Conservation (phyloP, 2,888 invertebrate species). For the Microplitis manilae region DNA sequence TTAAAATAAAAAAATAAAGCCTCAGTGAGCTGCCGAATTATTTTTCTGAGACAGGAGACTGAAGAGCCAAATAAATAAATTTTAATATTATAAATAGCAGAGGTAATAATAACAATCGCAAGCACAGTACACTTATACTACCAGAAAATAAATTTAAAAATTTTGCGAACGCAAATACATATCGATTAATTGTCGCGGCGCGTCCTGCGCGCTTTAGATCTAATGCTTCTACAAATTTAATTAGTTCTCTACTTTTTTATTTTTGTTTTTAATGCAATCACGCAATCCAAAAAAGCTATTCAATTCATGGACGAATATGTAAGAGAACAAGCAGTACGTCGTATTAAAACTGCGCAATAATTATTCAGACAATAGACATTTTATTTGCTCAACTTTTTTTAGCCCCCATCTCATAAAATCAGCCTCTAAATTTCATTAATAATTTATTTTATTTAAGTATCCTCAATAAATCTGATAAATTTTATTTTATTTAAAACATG, state of each 20-base stretch:
- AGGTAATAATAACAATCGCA: background rate
- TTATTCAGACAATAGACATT: background rate
- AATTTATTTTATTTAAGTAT: background rate
- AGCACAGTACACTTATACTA: background rate
- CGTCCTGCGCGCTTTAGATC: constrained; percentile 48
- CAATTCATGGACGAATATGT: background rate
- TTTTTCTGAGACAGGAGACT: background rate
- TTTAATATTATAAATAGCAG: background rate
- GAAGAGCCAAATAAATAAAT: background rate
- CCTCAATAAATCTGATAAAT: background rate
- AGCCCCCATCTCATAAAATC: background rate
- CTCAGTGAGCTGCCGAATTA: background rate
- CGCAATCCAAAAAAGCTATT: constrained; percentile 9
- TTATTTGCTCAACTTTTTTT: background rate
- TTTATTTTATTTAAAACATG: background rate
- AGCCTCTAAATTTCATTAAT: background rate
- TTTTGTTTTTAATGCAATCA: background rate
- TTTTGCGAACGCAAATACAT: background rate
- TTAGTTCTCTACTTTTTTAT: background rate
- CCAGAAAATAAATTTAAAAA: background rate
- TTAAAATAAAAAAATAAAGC: background rate
- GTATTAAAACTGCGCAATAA: background rate
- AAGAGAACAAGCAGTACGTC: background rate
- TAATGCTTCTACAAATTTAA: constrained; percentile 12
- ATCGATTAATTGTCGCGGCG: constrained; percentile 36